Evolutionary conservation across 1,140 invertebrate species (phyloP).

Genomic region (Amyelois transitella): DNA sequence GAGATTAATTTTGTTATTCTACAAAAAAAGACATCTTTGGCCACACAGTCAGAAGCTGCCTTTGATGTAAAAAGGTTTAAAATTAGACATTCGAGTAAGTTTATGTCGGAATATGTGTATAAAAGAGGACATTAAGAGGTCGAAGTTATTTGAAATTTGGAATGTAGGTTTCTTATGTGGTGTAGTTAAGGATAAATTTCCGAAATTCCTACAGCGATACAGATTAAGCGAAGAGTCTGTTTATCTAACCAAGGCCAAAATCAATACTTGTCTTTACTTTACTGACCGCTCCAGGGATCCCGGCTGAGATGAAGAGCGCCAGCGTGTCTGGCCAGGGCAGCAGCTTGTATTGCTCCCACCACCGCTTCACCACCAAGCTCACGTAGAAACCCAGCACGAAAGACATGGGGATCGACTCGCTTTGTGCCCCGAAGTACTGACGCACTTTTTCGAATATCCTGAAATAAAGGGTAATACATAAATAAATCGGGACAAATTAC

Average conservation of each 20-base stretch:
- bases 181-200: too few species aligned
- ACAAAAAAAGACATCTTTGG: too few species aligned
- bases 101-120: too few species aligned
- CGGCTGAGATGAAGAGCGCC: conserved; percentile 91
- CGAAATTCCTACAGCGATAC: neutral
- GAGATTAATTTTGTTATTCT: too few species aligned
- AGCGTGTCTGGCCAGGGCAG: conserved; percentile 93
- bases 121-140: too few species aligned
- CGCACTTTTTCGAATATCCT: conserved; percentile 88
- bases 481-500: too few species aligned
- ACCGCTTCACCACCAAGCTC: conserved; percentile 90
- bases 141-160: too few species aligned
- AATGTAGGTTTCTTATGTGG: too few species aligned
- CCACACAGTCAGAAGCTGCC: too few species aligned
- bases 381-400: conserved; percentile 97
- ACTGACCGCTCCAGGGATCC: conserved; percentile 92
- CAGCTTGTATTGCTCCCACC: conserved; percentile 94
- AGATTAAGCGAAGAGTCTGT: neutral
- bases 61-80: too few species aligned
- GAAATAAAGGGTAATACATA: too few species aligned
- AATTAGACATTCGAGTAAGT: too few species aligned
- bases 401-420: conserved; percentile 91
- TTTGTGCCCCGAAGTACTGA: conserved; percentile 86
- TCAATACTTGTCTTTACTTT: conserved; percentile 34
- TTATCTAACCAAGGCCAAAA: neutral